Evolutionary conservation across 2,797 vertebrate species (phyloP).

Genomic region (Pangasius krempfi): DNA sequence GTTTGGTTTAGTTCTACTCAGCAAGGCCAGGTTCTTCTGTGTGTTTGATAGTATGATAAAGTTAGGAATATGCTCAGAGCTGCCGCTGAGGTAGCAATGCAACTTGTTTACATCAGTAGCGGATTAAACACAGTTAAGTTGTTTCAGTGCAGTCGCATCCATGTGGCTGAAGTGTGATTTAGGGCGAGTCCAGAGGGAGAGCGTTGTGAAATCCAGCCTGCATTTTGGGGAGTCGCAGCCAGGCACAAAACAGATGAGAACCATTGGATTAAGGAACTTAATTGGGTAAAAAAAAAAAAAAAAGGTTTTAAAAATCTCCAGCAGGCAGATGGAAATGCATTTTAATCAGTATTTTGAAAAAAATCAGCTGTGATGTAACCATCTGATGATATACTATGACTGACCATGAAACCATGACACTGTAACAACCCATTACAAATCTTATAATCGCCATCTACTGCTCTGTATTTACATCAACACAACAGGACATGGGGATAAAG

Average conservation of each 20-base stretch:
- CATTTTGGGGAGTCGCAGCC: neutral
- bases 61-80: too few species aligned
- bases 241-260: neutral
- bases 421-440: neutral
- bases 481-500: neutral
- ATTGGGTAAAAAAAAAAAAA: neutral
- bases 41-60: neutral
- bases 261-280: neutral
- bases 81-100: neutral
- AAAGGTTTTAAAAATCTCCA: neutral
- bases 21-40: neutral
- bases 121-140: neutral
- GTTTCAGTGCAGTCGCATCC: neutral
- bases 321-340: neutral
- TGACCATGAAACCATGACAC: neutral
- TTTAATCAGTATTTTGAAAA: neutral
- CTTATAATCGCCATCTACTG: neutral
- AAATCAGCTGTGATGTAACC: neutral
- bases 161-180: neutral
- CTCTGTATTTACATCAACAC: neutral
- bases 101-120: neutral
- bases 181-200: conserved; percentile 10
- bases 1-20: neutral
- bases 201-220: conserved; percentile 1
- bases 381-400: neutral